Evolutionary conservation across 2,113 vertebrate genomes (phyloP).

Genomic region (Hirundichthys speculiger): DNA sequence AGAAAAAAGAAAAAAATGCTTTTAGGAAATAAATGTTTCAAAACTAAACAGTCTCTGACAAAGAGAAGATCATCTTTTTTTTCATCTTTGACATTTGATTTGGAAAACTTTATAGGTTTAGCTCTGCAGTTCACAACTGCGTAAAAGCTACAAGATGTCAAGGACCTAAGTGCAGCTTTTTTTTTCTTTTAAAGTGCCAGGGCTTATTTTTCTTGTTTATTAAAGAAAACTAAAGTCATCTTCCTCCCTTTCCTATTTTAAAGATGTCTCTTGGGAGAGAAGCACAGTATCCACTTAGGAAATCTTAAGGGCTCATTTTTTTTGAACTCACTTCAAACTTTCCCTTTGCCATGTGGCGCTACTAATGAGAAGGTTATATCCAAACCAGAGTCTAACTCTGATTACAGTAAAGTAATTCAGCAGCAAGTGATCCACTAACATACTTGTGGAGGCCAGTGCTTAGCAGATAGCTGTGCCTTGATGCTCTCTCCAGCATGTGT

Average conservation of each 20-base stretch:
- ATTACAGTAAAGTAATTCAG: conserved; percentile 36
- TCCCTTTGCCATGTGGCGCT: conserved; percentile 25
- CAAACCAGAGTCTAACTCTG: conserved; percentile 18
- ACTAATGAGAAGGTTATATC: conserved; percentile 17
- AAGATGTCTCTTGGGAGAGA: conserved; percentile 1
- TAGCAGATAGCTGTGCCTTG: background rate
- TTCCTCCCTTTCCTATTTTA: conserved; percentile 17
- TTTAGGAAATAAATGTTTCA: too few relatives aligned
- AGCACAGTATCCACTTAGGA: background rate
- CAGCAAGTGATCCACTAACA: conserved; percentile 23
- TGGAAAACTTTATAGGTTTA: too few relatives aligned
- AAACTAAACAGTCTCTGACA: too few relatives aligned
- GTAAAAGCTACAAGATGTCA: background rate
- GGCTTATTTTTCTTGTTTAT: conserved; percentile 8
- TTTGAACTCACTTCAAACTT: conserved; percentile 7
- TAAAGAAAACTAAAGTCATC: background rate
- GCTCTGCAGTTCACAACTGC: background rate
- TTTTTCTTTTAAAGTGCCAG: background rate
- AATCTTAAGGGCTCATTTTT: background rate
- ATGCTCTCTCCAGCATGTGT: background rate
- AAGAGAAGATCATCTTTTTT: too few relatives aligned
- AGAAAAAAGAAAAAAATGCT: too few relatives aligned
- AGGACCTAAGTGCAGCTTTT: background rate
- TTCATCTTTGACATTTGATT: too few relatives aligned
- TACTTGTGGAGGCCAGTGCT: conserved; percentile 14